Conservation (phyloP, 2,113 vertebrate species). For the Lepidothrix coronata region DNA sequence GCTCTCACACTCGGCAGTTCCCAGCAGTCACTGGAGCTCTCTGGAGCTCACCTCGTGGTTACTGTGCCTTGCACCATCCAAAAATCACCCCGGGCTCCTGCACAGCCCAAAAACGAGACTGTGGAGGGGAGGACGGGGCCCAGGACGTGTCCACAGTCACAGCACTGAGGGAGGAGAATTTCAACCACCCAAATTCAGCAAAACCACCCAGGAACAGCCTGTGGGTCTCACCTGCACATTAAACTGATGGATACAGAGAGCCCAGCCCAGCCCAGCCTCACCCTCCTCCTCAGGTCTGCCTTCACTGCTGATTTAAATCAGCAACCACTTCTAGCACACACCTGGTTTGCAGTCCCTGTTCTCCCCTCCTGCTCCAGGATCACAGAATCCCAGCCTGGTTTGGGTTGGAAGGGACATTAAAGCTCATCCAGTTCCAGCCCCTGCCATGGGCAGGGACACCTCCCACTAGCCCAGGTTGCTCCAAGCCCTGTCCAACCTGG, state of each 20-base stretch:
- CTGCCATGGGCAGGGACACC: not conserved
- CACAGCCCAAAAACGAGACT: accelerated
- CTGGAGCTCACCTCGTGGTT: not conserved
- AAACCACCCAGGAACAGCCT: accelerated
- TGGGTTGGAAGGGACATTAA: not conserved
- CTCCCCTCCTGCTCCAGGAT: not conserved
- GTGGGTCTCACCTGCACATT: accelerated
- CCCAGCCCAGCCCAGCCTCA: not conserved
- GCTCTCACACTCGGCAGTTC: not conserved
- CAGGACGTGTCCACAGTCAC: accelerated
- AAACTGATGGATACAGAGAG: accelerated
- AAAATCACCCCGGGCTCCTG: not conserved
- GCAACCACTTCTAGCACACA: not conserved
- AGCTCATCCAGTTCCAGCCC: not conserved
- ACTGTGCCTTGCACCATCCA: accelerated
- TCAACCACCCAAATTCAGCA: not conserved
- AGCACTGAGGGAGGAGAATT: accelerated
- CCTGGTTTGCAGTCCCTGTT: accelerated
- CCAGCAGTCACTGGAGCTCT: not conserved
- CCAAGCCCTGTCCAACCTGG: not conserved
- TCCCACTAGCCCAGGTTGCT: not conserved
- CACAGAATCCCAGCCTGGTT: not conserved
- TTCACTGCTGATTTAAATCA: not conserved
- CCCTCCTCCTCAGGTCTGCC: not conserved
- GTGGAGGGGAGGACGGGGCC: not conserved